Conservation (phyloP, 2,888 invertebrate species). For the Hermaeophaga mercurialis region DNA sequence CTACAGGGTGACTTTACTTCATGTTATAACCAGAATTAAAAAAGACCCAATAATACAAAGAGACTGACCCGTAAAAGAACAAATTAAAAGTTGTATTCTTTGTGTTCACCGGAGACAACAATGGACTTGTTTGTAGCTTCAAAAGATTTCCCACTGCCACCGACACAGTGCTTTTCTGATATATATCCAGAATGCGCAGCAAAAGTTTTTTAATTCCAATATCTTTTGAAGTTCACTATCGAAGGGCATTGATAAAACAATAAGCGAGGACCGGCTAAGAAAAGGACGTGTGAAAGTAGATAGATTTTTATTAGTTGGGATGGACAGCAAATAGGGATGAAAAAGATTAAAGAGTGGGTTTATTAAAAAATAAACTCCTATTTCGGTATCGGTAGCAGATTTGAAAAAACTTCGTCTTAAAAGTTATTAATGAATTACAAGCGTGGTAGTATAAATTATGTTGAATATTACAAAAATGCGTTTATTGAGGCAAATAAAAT, state of each 20-base stretch:
- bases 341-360: constrained; percentile 18
- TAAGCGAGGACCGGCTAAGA: constrained; percentile 19
- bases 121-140: neutral
- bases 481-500: too few relatives aligned
- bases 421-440: too few relatives aligned
- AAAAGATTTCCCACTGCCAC: neutral
- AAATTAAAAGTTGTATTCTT: constrained; percentile 4
- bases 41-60: too few relatives aligned
- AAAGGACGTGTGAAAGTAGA: constrained; percentile 20
- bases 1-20: too few relatives aligned
- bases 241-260: constrained; percentile 21
- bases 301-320: constrained; percentile 24
- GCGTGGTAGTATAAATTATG: too few relatives aligned
- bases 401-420: too few relatives aligned
- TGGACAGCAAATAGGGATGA: constrained; percentile 10
- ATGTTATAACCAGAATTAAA: too few relatives aligned
- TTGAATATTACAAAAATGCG: too few relatives aligned
- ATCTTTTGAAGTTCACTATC: constrained; percentile 27
- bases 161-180: neutral
- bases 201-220: constrained; percentile 27
- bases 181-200: constrained; percentile 11
- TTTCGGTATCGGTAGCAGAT: neutral
- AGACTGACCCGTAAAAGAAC: too few relatives aligned
- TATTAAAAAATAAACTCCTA: constrained; percentile 21
- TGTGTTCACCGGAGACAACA: neutral